Evolutionary conservation across 2,888 invertebrate genomes (phyloP), one percentile per base, ranked within the genome.

Genomic region (Tetragnatha montana): DNA sequence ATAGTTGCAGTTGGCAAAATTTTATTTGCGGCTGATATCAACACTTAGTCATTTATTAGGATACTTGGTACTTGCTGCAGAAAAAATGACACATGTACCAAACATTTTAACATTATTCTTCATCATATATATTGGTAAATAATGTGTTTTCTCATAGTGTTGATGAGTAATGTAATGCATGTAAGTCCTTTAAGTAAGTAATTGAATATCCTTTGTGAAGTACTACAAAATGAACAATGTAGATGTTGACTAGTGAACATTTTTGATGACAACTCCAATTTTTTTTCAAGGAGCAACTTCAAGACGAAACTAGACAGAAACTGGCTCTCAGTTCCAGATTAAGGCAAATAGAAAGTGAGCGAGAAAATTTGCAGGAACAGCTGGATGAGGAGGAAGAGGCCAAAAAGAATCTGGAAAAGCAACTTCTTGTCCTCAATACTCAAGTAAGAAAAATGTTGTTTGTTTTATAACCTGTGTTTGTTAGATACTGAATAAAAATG

Each of bases 261-360:
- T 35, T 35, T 35, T 35, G 35, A 4, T 35, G 35, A 35, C 35
- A 35, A 35, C 35, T 35, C 35, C 35, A 35, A 35, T 60, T 10
- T 80, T 70, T 35, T 35, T 79, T 60, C 12, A 51, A 98, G 94
- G 94, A 96, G 73, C 94, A 96, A 69, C 94, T 98, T 4, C 98
- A 98, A 93, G 99, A 99, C 93, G 99, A 99, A 94, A 99, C 99
- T 0, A 96, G 97, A 90, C 97, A 97, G 94, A 99, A 99, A 94
- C 94, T 99, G 88, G 96, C 96, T 0, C 94, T 98, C 1, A 97
- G 97, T 93, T 97, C 98, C 12, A 96, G 96, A 93, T 94, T 99
- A 89, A 95, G 99, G 81, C 97, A 97, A 92, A 94, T 98, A 51
- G 98, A 99, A 93, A 97, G 97, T 69, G 98, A 99, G 93, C 96